phyloP scores from a whole-genome alignment of 2,113 vertebrate species.

The Trochalopteron elliotii region DNA sequence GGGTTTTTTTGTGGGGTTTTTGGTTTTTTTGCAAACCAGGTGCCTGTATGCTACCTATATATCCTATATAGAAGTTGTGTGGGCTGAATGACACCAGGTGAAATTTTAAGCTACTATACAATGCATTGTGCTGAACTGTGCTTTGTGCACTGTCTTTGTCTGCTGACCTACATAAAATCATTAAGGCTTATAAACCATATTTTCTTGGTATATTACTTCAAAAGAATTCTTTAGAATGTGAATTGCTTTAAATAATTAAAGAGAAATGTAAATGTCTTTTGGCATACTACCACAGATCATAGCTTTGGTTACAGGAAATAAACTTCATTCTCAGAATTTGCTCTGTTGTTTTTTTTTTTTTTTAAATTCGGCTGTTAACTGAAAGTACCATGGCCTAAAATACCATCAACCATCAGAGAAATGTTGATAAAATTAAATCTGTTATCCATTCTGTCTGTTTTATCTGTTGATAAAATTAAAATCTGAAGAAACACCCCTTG shows the following conservation, averaged over 20 bases:
- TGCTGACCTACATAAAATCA: neutral
- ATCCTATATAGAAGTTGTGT: neutral
- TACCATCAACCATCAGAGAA: neutral
- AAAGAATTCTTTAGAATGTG: neutral
- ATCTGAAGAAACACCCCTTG: neutral
- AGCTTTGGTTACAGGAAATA: neutral
- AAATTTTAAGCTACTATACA: neutral
- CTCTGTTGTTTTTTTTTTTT: neutral
- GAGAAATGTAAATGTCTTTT: neutral
- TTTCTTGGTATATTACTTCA: neutral
- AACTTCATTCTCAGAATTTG: neutral
- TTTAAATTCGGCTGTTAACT: neutral
- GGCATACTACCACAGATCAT: neutral
- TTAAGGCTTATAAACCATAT: neutral
- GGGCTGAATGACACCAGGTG: neutral
- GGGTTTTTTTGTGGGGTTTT: neutral
- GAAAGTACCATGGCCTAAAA: neutral
- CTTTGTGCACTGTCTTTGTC: neutral
- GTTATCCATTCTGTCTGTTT: no score
- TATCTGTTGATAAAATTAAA: neutral
- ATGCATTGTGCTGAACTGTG: neutral
- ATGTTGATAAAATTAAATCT: neutral
- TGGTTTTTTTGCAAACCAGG: neutral
- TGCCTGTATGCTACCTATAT: neutral
- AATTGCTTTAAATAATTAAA: neutral